Conservation (phyloP, 1,140 invertebrate genomes). For the Nasonia longicornis region DNA sequence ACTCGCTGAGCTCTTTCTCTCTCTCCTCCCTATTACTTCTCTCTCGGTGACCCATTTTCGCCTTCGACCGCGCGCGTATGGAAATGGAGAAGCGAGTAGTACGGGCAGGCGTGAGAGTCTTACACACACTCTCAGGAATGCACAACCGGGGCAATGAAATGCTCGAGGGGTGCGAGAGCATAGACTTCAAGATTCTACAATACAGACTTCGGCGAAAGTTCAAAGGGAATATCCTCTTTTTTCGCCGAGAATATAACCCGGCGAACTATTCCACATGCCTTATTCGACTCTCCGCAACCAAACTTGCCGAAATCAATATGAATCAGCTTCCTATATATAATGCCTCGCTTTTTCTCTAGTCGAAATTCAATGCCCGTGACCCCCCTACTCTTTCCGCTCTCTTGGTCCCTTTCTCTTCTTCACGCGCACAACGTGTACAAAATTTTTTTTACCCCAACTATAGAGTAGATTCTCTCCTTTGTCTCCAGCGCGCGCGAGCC, state of each 20-base stretch:
- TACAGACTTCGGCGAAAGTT: background rate
- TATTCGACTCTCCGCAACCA: no score
- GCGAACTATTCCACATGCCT: background rate
- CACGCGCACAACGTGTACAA: background rate
- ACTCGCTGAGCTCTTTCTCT: no score
- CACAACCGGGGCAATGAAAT: no score
- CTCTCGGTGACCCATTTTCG: background rate
- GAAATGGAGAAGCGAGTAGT: background rate
- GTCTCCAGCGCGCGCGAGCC: background rate
- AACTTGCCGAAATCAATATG: no score
- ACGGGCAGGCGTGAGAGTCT: background rate
- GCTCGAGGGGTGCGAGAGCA: no score
- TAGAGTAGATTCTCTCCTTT: constrained; percentile 1
- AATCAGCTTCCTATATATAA: no score
- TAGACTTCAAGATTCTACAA: no score
- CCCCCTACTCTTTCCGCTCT: background rate
- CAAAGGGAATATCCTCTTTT: background rate
- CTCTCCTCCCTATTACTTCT: no score
- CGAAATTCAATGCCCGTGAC: no score
- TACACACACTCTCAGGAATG: no score
- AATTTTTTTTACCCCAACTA: background rate
- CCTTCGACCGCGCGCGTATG: background rate
- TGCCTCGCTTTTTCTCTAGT: background rate
- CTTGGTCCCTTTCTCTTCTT: background rate
- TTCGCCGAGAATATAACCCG: background rate